Conservation (phyloP, 2,797 vertebrate genomes). For the Mus minutoides region DNA sequence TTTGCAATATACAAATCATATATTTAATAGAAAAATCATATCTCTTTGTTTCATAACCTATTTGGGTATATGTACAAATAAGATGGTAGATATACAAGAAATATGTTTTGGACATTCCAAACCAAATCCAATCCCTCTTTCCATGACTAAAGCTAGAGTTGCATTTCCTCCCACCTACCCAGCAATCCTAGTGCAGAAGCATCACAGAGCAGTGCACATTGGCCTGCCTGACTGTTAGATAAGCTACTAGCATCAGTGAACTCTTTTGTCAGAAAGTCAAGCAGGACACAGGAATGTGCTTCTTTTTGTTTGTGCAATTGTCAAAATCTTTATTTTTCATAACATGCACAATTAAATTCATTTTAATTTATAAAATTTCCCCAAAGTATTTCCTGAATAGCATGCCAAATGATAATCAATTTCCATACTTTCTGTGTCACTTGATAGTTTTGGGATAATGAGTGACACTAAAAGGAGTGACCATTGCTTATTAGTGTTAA, state of each 20-base stretch:
- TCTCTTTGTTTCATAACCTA: not conserved
- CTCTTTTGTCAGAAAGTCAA: not conserved
- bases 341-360: not conserved
- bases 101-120: not conserved
- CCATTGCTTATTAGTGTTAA: slow-evolving; percentile 5
- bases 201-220: not conserved
- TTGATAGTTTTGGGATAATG: not conserved
- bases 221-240: not conserved
- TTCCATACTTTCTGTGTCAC: not conserved
- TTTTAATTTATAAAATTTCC: not conserved
- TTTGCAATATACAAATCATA: not conserved
- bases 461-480: not conserved
- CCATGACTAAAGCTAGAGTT: not conserved
- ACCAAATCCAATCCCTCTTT: not conserved
- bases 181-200: not conserved
- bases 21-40: not conserved
- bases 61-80: not conserved
- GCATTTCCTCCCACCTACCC: fast-evolving
- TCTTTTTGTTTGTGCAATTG: not conserved
- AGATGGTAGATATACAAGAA: not conserved
- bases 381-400: not conserved
- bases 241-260: not conserved
- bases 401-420: not conserved
- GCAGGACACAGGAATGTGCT: not conserved
- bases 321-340: not conserved